phyloP scores from a whole-genome alignment of 2,797 vertebrate genomes.

The Chelon auratus region DNA sequence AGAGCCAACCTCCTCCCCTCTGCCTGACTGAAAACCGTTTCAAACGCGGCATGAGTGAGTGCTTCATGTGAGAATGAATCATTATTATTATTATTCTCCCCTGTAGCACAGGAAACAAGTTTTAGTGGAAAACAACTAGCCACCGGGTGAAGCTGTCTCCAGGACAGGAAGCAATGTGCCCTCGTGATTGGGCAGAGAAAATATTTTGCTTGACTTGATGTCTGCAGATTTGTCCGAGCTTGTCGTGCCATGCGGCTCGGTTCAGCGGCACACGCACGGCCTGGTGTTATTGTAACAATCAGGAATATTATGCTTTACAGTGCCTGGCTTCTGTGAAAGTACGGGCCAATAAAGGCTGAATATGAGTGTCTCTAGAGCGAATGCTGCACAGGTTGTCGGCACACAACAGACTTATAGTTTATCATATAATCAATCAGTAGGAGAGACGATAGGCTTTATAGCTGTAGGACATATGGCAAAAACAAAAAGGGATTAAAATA shows the following conservation, averaged over 20 bases:
- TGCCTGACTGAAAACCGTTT: conserved; percentile 8
- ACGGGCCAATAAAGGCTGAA: conserved; percentile 46
- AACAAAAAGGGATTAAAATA: not conserved
- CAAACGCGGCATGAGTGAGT: conserved; percentile 6
- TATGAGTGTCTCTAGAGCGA: conserved; percentile 21
- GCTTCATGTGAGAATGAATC: conserved; percentile 30
- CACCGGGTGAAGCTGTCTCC: conserved; percentile 68
- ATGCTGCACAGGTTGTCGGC: conserved; percentile 19
- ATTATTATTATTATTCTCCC: conserved; percentile 34
- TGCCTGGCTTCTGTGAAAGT: conserved; percentile 61
- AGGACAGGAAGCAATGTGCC: conserved; percentile 81
- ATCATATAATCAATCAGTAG: conserved; percentile 19
- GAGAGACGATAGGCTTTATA: not conserved
- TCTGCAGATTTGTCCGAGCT: conserved; percentile 65
- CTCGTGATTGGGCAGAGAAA: conserved; percentile 81
- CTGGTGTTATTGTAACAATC: conserved; percentile 80
- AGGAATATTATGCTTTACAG: conserved; percentile 74
- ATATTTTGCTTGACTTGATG: conserved; percentile 81
- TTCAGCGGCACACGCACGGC: conserved; percentile 50
- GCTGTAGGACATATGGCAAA: conserved; percentile 8
- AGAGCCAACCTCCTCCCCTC: conserved; percentile 14
- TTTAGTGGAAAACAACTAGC: conserved; percentile 76
- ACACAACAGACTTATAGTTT: conserved; percentile 9
- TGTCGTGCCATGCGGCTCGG: conserved; percentile 48
- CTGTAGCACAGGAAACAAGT: conserved; percentile 76